These are phyloP conservation scores for Dromococcyx pavoninus DNA, from an alignment of 2,797 vertebrate species.

Conservation along the genomic window DNA sequence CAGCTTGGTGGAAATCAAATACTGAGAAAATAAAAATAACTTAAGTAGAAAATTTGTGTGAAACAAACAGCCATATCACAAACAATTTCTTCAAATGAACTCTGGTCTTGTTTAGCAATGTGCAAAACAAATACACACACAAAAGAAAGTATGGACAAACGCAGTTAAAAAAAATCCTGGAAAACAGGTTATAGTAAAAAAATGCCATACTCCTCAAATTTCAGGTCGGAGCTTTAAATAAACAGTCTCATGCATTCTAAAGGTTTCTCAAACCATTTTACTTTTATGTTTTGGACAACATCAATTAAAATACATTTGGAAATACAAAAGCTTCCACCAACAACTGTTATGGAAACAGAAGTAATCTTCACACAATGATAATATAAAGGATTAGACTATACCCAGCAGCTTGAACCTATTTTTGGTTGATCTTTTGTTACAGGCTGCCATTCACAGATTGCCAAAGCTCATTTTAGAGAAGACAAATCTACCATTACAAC, in stretches of 20 bases:
- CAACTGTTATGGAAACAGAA: background rate
- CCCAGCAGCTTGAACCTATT: background rate
- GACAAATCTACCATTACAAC: background rate
- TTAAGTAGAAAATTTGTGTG: background rate
- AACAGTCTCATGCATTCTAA: background rate
- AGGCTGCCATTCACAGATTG: background rate
- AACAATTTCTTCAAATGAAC: background rate
- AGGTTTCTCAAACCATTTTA: background rate
- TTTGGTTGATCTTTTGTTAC: background rate
- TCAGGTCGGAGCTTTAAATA: background rate
- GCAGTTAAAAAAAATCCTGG: background rate
- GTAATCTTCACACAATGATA: background rate
- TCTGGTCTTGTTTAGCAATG: background rate
- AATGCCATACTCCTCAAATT: background rate
- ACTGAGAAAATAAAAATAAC: constrained; percentile 78
- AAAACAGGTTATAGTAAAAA: background rate
- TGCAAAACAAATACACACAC: background rate
- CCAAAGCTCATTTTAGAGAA: background rate
- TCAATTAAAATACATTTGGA: background rate
- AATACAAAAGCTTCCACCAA: background rate
- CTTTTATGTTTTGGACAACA: background rate
- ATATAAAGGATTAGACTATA: background rate
- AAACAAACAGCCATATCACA: background rate
- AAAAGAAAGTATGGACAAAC: background rate
- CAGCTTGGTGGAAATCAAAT: constrained; percentile 99